Percentiles rank a stretch among this genome's conserved stretches.
phyloP scores from a whole-genome alignment of 1,140 invertebrate species.

The Colletes latitarsis region DNA sequence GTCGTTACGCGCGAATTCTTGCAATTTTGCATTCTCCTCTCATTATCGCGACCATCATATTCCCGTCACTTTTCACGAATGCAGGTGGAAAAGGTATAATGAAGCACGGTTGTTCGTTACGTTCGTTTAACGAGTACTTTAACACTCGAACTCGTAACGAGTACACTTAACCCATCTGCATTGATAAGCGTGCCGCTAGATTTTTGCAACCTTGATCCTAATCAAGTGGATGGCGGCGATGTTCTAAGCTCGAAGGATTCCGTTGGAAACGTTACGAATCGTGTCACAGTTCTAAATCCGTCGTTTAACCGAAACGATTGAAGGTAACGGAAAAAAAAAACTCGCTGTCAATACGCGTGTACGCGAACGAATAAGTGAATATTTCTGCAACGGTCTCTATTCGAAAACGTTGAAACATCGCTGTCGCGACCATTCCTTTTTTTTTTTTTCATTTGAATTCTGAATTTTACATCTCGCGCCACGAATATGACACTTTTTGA shows the following conservation, averaged over 20 bases:
- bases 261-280: not conserved
- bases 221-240: conserved; percentile 26
- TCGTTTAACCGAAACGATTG: not conserved
- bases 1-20: not conserved
- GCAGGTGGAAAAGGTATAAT: conserved; percentile 18
- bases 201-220: conserved; percentile 51
- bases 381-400: conserved; percentile 10
- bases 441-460: not conserved
- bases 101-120: conserved; percentile 18
- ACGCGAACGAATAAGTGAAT: not conserved
- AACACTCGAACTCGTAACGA: conserved; percentile 43
- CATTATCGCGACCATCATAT: not conserved
- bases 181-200: conserved; percentile 45
- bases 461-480: conserved; percentile 6
- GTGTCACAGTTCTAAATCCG: not conserved
- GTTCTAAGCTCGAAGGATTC: conserved; percentile 5
- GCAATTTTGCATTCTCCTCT: not conserved
- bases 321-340: not conserved
- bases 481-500: conserved; percentile 25
- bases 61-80: not conserved
- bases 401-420: conserved; percentile 4
- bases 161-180: conserved; percentile 53
- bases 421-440: not conserved
- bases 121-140: conserved; percentile 36
- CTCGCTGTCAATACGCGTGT: not conserved